Evolutionary conservation across 2,797 vertebrate genomes (phyloP), one percentile per base, ranked within the genome.

Genomic region (Esox lucius): DNA sequence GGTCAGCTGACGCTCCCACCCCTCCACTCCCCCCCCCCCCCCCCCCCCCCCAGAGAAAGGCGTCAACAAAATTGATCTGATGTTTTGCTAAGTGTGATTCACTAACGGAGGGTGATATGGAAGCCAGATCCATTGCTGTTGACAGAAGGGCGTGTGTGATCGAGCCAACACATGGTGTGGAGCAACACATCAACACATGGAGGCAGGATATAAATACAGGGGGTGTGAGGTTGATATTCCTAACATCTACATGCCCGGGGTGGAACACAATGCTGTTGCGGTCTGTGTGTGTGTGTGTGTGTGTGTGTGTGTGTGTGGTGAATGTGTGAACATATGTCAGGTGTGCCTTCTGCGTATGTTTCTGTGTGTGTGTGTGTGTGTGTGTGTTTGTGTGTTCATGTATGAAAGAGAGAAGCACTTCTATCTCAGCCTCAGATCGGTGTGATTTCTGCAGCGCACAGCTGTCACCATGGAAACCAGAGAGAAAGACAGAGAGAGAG

Each of bases 401-500:
- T 87, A 88, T 83, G 84, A 88, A 87, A 86, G 81, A 82, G 85
- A 88, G 83, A 81, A 85, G 87, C 86, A 85, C 76, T 89, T 90
- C 88, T 89, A 90, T 91, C 90, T 90, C 81, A 75, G 86, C 86
- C 88, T 88, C 82, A 76, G 80, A 91, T 91, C 90, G 88, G 87
- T 88, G 88, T 91, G 90, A 89, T 91, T 91, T 91, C 90, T 92
- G 89, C 88, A 91, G 89, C 85, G 81, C 90, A 89, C 90, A 92
- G 90, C 91, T 91, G 90, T 92, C 91, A 91, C 91, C 90, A 92
- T 92, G 89, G 90, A 87, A 90, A 92, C 91, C 90, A 83, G 87
- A 82, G 83, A 90, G 87, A 78, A 83, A 72, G 84, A 75, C 70
- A 64, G 77, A 81, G 84, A 84, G 61, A 68, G 71, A 78, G 74